Evolutionary conservation across 2,888 invertebrate genomes (phyloP).

Genomic region (Hecatera dysodea): DNA sequence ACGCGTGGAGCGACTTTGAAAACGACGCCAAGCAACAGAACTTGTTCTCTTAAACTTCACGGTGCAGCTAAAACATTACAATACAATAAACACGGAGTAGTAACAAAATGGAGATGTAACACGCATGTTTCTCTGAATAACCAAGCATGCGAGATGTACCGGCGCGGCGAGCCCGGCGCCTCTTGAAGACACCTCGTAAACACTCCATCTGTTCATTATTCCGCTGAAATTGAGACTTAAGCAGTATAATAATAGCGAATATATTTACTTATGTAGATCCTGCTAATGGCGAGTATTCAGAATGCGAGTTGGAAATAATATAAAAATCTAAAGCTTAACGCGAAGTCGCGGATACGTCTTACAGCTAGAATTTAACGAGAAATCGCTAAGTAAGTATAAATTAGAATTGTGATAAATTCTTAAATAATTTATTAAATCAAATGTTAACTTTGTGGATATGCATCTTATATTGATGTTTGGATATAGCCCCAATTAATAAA

Average conservation of each 20-base stretch:
- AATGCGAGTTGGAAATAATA: constrained; percentile 53
- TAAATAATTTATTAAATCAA: constrained; percentile 57
- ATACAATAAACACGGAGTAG: constrained; percentile 33
- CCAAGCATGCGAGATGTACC: background rate
- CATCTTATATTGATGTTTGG: constrained; percentile 55
- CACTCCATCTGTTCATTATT: constrained; percentile 48
- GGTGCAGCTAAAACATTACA: constrained; percentile 45
- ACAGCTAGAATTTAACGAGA: constrained; percentile 37
- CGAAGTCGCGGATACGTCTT: constrained; percentile 44
- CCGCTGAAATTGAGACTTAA: constrained; percentile 21
- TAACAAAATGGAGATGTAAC: constrained; percentile 38
- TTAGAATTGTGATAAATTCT: constrained; percentile 66
- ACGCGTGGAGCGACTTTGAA: constrained; percentile 99
- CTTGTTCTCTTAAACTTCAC: constrained; percentile 78
- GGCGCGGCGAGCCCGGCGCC: background rate
- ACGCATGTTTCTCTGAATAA: constrained; percentile 15
- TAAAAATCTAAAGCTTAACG: constrained; percentile 54
- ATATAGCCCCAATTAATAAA: constrained; percentile 58
- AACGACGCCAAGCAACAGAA: constrained; percentile 95
- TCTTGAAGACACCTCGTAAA: background rate
- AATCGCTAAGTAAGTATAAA: constrained; percentile 51
- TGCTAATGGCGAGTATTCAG: constrained; percentile 46
- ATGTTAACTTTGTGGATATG: constrained; percentile 48
- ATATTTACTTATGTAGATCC: constrained; percentile 50
- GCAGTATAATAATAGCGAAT: constrained; percentile 50